These are phyloP conservation scores for Agriopis aurantiaria DNA, from an alignment of 2,888 invertebrate species.

Conservation along the genomic window DNA sequence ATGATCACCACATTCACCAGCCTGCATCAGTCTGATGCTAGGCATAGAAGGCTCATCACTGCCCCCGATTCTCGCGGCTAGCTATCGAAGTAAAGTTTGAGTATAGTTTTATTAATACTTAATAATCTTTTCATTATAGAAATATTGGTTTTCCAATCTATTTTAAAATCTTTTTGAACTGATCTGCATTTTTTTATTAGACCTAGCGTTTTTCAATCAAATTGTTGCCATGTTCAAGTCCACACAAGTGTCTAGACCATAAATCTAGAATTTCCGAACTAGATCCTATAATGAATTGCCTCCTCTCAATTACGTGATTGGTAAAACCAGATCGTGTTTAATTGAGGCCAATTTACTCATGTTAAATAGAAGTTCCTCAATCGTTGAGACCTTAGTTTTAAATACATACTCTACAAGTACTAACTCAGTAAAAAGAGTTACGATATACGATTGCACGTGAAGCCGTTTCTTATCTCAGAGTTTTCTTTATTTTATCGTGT, in stretches of 20 bases:
- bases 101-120: too few species aligned
- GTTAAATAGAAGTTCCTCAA: not conserved
- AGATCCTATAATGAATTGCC: slow-evolving; percentile 14
- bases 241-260: slow-evolving; percentile 1
- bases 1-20: too few species aligned
- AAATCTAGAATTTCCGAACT: slow-evolving; percentile 11
- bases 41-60: too few species aligned
- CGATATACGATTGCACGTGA: not conserved
- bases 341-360: slow-evolving; percentile 19
- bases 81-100: too few species aligned
- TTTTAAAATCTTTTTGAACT: not conserved
- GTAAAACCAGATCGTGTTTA: slow-evolving; percentile 19
- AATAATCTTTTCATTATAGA: too few species aligned
- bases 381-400: not conserved
- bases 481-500: slow-evolving; percentile 15
- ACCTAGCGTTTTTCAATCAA: not conserved
- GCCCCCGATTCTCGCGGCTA: too few species aligned
- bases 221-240: not conserved
- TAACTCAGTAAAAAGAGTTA: too few species aligned
- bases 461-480: not conserved
- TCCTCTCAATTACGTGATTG: slow-evolving; percentile 19
- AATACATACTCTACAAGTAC: not conserved
- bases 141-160: too few species aligned
- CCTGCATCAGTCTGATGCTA: not conserved
- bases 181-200: not conserved